phyloP scores from a whole-genome alignment of 1,140 invertebrate species.

The Prorops nasuta region DNA sequence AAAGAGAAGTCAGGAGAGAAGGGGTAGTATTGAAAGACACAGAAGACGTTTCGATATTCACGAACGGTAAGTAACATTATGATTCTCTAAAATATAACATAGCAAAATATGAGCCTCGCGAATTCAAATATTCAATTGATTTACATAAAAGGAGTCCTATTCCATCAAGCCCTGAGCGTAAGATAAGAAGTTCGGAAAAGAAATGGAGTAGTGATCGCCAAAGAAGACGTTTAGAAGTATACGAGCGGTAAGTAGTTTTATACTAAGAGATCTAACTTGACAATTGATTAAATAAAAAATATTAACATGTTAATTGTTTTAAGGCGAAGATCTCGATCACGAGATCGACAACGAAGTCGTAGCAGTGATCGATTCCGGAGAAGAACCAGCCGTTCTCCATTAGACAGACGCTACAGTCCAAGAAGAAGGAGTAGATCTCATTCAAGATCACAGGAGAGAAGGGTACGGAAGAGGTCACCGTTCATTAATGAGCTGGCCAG shows the following conservation, averaged over 20 bases:
- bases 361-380: constrained; percentile 40
- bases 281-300: too few relatives aligned
- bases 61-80: too few relatives aligned
- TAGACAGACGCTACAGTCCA: constrained; percentile 31
- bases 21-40: constrained; percentile 34
- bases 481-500: constrained; percentile 50
- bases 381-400: constrained; percentile 37
- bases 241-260: too few relatives aligned
- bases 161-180: too few relatives aligned
- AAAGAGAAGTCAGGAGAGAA: constrained; percentile 36
- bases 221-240: too few relatives aligned
- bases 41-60: constrained; percentile 36
- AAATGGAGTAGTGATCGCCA: too few relatives aligned
- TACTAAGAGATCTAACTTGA: too few relatives aligned
- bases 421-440: constrained; percentile 37
- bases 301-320: constrained; percentile 22
- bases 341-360: constrained; percentile 45
- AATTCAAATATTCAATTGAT: too few relatives aligned
- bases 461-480: constrained; percentile 45
- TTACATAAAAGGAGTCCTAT: too few relatives aligned
- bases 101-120: too few relatives aligned
- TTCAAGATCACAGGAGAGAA: constrained; percentile 39
- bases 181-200: too few relatives aligned
- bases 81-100: too few relatives aligned
- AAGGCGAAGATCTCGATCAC: constrained; percentile 44